phyloP scores from a whole-genome alignment of 2,797 vertebrate genomes.

The Odontamblyopus rebecca region DNA sequence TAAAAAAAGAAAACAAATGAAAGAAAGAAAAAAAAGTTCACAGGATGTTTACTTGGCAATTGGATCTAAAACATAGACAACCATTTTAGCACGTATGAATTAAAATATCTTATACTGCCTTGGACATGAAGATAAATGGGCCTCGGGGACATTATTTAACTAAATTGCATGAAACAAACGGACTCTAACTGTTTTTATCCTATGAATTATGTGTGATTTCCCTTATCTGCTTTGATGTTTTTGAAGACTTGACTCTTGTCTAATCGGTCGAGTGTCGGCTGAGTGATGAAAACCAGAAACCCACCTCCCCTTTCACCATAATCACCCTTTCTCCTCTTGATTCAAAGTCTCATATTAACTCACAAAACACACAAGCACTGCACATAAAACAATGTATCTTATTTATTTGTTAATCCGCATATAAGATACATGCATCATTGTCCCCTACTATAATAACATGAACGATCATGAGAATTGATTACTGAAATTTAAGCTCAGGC shows the following conservation, averaged over 20 bases:
- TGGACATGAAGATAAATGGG: constrained; percentile 15
- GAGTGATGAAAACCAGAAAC: constrained; percentile 30
- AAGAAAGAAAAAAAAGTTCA: neutral
- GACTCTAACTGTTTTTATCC: neutral
- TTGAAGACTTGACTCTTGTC: neutral
- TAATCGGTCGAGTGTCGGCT: constrained; percentile 2
- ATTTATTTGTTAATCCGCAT: neutral
- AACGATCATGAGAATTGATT: neutral
- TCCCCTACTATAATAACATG: neutral
- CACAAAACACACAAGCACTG: neutral
- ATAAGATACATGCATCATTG: neutral
- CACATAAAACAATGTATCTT: neutral
- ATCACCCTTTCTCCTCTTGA: constrained; percentile 3
- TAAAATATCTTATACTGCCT: constrained; percentile 17
- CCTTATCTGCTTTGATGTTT: neutral
- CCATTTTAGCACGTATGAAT: neutral
- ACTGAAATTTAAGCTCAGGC: neutral
- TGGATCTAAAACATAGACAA: constrained; percentile 5
- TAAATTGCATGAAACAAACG: neutral
- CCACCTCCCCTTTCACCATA: neutral
- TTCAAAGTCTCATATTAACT: neutral
- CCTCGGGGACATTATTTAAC: neutral
- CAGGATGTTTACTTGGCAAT: constrained; percentile 17
- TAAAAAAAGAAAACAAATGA: neutral
- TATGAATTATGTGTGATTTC: too few species aligned